Base-by-base conservation (phyloP, 2,888 invertebrate genomes). In the Petrophora chlorosata region DNA sequence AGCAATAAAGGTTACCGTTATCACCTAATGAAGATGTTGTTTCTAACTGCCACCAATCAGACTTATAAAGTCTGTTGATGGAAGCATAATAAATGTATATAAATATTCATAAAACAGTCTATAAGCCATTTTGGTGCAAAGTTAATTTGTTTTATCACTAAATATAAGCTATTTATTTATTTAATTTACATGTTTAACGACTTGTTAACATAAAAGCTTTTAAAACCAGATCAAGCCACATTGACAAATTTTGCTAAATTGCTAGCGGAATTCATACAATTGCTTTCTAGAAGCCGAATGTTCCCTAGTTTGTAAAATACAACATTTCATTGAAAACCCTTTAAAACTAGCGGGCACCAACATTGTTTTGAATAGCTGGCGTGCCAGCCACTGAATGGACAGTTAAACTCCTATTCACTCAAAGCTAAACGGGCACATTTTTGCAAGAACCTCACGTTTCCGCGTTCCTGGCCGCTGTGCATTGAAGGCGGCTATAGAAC, bases 341-440 rank as follows among this genome's bases (percentile, higher is more conserved):
- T 51, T 42, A 43, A 40, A 53, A 26, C 36, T 36, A 70, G 63
- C 66, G 57, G 65, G 57, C 59, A 60, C 67, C 66, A 73, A 81
- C 79, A 81, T 80, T 81, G 81, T 81, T 79, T 79, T 66, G 75
- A 79, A 80, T 75, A 69, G 75, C 66, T 62, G 71, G 63, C 72
- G 70, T 68, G 68, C 69, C 67, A 63, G 62, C 68, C 69, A 61
- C 68, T 83, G 79, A 84, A 84, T 84, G 82, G 82, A 80, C 75
- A 78, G 78, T 84, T 79, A 79, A 82, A 77, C 69, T 77, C 70
- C 79, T 77, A 84, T 84, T 83, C 80, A 82, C 81, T 82, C 79
- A 79, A 70, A 73, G 70, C 63, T 70, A 78, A 79, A 79, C 75
- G 73, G 73, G 66, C 73, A 76, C 73, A 81, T 80, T 81, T 82